Base-by-base conservation (phyloP, 2,888 invertebrate genomes). In the Emmelina monodactyla region DNA sequence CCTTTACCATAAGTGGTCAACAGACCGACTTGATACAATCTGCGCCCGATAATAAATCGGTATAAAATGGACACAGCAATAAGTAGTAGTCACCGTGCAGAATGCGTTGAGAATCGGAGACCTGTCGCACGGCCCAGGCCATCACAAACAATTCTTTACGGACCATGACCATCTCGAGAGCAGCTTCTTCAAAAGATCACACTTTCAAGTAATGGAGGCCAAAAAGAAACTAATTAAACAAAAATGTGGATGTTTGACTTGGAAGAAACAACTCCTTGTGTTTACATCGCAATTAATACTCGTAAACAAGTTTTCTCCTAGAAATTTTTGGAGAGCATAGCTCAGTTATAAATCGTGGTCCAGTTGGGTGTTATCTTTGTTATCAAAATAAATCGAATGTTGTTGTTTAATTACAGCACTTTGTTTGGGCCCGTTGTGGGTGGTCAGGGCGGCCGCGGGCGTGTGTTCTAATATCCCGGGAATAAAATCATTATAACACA, bases 91-190 rank as follows among this genome's bases (percentile, higher is more conserved):
- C 53, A 63, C 63, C 70, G 66, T 66, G 66, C 64, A 67, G 62
- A 75, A 79, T 71, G 73, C 76, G 78, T 71, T 51, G 59, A 70
- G 65, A 78, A 76, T 76, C 64, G 62, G 62, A 44, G 68, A 75
- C 75, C 71, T 72, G 76, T 79, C 76, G 70, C 78, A 76, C 76
- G 76, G 69, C 65, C 69, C 50, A 53, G 42, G 43, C 53, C 53
- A 48, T 53, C 48, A 46, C 45, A 51, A 55, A 49, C 50, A 47
- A 52, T 54, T 53, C 53, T 50, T 50, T 43, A 46, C 45, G 46
- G 11, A 12, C 54, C 55, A 55, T 62, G 52, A 54, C 51, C 47
- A 56, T 57, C 55, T 56, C 54, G 55, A 56, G 14, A 25, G 25
- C 25, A 25, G 9, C 25, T 49, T n/a, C n/a, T n/a, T n/a, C n/a